Evolutionary conservation across 2,113 vertebrate genomes (phyloP), one percentile per base, ranked within the genome.

Genomic region (Crypturellus undulatus): DNA sequence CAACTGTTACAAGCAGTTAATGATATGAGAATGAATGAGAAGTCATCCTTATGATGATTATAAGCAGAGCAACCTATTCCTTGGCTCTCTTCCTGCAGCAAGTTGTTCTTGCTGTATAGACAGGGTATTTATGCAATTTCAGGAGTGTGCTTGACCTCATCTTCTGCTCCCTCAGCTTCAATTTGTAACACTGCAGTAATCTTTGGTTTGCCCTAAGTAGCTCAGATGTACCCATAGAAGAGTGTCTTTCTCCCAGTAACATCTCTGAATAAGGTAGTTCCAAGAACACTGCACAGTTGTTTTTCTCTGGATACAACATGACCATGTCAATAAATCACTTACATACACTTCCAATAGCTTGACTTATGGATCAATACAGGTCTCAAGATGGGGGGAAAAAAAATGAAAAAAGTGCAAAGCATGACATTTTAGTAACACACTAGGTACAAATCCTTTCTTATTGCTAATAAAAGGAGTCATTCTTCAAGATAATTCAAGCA

Each of bases 121-220:
- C 0, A 40, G 22, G 5, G 34, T 32, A 69, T 45, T 51, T 26
- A 71, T n/a, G 62, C 0, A 0, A 59, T 30, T 45, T n/a, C 1
- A 4, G 1, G 12, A 18, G 4, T 20, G 36, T 18, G 47, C 52
- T 82, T 47, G n/a, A 43, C 36, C 58, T 85, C 15, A 21, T 24
- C n/a, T 58, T 49, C 69, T 42, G 52, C 67, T 79, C 78, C 26
- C 49, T 67, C 40, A 60, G 2, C 32, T 58, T 83, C 5, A 13
- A 47, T 54, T 58, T 88, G 15, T 64, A 83, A 65, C 17, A 79
- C 0, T 84, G 45, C 49, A 49, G 76, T 54, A 63, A 40, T 26
- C 59, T 78, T 68, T 54, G 22, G 70, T 15, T 49, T 60, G 45
- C 4, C 36, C 45, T 63, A 75, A 63, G 17, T 4, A 70, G 72